phyloP scores from a whole-genome alignment of 53 echinoderm and acorn worm genomes.

The Pentamera pediparva region DNA sequence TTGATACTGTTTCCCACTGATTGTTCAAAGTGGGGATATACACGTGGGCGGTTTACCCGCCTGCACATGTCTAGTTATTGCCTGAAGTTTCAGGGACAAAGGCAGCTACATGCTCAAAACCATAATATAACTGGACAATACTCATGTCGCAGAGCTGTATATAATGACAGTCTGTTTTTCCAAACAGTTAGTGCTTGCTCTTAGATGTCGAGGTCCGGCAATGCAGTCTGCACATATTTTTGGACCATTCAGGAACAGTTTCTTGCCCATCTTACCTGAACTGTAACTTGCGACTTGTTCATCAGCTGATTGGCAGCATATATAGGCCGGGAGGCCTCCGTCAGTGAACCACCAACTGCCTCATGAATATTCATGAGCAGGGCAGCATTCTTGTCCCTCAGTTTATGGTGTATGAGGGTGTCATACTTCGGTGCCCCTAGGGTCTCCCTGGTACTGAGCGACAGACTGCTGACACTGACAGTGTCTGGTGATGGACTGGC shows the following conservation, averaged over 20 bases:
- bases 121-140: too few relatives aligned
- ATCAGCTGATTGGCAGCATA: constrained; percentile 68
- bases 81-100: too few relatives aligned
- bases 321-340: constrained; percentile 48
- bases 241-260: too few relatives aligned
- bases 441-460: constrained; percentile 3
- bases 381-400: constrained; percentile 68
- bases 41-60: too few relatives aligned
- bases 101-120: too few relatives aligned
- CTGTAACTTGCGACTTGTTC: constrained; percentile 63
- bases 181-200: too few relatives aligned
- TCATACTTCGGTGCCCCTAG: constrained; percentile 63
- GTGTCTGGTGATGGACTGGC: constrained; percentile 7
- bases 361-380: constrained; percentile 64
- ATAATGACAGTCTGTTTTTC: too few relatives aligned
- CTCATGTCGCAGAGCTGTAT: too few relatives aligned
- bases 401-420: constrained; percentile 80
- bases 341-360: constrained; percentile 54
- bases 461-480: constrained; percentile 14
- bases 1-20: too few relatives aligned
- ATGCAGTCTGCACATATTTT: not conserved
- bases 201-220: too few relatives aligned
- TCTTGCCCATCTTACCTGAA: constrained; percentile 68
- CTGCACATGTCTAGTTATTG: too few relatives aligned
- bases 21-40: too few relatives aligned